Evolutionary conservation across 2,888 invertebrate genomes (phyloP), one percentile per base, ranked within the genome.

Genomic region (Stenodema calcarata): DNA sequence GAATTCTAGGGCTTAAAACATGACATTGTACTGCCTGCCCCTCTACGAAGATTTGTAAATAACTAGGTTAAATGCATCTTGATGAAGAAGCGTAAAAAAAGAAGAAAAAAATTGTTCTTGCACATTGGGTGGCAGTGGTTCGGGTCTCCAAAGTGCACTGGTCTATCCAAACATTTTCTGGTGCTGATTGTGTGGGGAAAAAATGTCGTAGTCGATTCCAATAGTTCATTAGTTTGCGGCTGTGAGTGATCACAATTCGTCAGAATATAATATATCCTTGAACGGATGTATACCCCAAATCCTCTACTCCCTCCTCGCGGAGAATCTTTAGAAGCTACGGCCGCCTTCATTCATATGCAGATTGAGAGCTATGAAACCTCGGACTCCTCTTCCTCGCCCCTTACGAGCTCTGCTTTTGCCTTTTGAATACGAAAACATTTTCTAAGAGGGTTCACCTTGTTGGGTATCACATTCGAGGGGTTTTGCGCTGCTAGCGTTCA

Each of bases 391-490:
- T 1, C 41, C 16, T n/a, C 78, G 6, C 12, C 14, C 23, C 70
- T 27, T 9, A 23, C 28, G 3, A 14, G 16, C 62, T 23, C 62
- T 62, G 62, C 23, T 62, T 62, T 62, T 62, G 78, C 78, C 78
- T 78, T 69, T 82, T 82, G 82, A 82, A 82, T 82, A 82, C 62
- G 82, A 82, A 82, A 82, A 82, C 82, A 82, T 69, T 47, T 69
- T 41, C 69, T 82, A 69, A 62, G 82, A 82, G 82, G 78, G 78
- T 78, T 78, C 41, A 44, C 42, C 42, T 78, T 28, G 78, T 78
- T 23, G 78, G 47, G 82, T 28, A 82, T 82, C 82, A 69, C 69
- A 82, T 82, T 82, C 62, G 35, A 27, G 54, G 69, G 23, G 76
- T 11, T 27, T 79, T 18, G 27, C n/a, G 30, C 69, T 0, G 62